These are phyloP conservation scores for Heliconius aoede DNA, from an alignment of 2,888 invertebrate genomes.

Conservation along the genomic window DNA sequence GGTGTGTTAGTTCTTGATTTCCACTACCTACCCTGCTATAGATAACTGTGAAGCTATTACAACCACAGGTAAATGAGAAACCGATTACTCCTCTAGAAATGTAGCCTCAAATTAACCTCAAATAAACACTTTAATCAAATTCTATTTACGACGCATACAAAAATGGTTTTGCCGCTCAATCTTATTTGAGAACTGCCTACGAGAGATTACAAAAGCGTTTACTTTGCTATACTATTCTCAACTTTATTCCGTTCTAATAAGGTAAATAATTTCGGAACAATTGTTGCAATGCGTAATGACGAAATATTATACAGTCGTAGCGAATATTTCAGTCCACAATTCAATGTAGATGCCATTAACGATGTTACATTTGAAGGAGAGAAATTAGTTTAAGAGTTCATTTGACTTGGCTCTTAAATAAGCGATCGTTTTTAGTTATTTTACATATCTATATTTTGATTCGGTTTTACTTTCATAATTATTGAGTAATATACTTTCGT, in stretches of 20 bases:
- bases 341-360: conserved; percentile 34
- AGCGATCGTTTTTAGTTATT: not conserved
- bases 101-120: conserved; percentile 27
- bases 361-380: conserved; percentile 5
- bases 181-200: conserved; percentile 42
- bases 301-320: conserved; percentile 33
- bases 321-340: conserved; percentile 32
- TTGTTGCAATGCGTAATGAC: conserved; percentile 27
- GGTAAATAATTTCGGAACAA: not conserved
- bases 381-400: not conserved
- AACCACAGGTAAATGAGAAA: conserved; percentile 4
- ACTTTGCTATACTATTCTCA: conserved; percentile 2
- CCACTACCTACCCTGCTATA: not conserved
- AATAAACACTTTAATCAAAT: conserved; percentile 45
- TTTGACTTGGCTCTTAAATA: not conserved
- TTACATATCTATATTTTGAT: not conserved
- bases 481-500: too few species aligned
- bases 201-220: conserved; percentile 31
- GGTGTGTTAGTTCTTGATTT: too few species aligned
- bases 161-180: conserved; percentile 43
- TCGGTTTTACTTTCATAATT: not conserved
- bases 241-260: conserved; percentile 21
- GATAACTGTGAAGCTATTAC: too few species aligned
- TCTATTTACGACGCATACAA: conserved; percentile 40
- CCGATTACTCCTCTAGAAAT: conserved; percentile 16